Evolutionary conservation across 2,888 invertebrate genomes (phyloP), one percentile per base, ranked within the genome.

Genomic region (Polymixis flavicincta): DNA sequence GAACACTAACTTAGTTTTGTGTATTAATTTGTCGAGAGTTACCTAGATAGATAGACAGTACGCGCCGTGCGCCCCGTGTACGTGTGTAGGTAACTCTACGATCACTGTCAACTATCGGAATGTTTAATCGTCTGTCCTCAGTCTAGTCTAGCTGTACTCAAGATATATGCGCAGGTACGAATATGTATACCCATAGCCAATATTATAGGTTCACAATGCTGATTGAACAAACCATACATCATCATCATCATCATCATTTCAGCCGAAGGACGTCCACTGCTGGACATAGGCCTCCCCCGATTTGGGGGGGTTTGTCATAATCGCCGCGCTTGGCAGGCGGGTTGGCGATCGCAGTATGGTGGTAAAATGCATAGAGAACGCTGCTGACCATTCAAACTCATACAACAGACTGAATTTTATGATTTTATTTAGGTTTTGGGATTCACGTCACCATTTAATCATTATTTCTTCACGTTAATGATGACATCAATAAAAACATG

Each of bases 401-500:
- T 32, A 42, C 6, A 13, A 48, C 19, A 28, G 4, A 17, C 37
- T n/a, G 19, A 55, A 61, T 42, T 48, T 37, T 6, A 37, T 37
- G 6, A 5, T 2, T 78, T 42, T 37, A 37, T 37, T n/a, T n/a
- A 22, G 22, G 22, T 63, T 76, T 74, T 32, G 32, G 32, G 25
- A 32, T 8, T 25, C 6, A 42, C 17, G 14, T n/a, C 37, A 79
- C 37, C 9, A 14, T 57, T 57, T 25, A 54, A 71, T 77, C 28
- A 28, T 48, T 28, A 57, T 50, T 50, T 59, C 22, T 70, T 67
- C 25, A 25, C 8, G 37, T 28, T 17, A 50, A 45, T 54, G 54
- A 72, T 57, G 55, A 59, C 28, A 65, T 45, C 22, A 50, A 74
- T 11, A 54, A 80, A 59, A 37, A 72, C 11, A 54, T 54, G 48